These are phyloP conservation scores for Thunnus albacares DNA, from an alignment of 2,797 vertebrate species.

Conservation along the genomic window DNA sequence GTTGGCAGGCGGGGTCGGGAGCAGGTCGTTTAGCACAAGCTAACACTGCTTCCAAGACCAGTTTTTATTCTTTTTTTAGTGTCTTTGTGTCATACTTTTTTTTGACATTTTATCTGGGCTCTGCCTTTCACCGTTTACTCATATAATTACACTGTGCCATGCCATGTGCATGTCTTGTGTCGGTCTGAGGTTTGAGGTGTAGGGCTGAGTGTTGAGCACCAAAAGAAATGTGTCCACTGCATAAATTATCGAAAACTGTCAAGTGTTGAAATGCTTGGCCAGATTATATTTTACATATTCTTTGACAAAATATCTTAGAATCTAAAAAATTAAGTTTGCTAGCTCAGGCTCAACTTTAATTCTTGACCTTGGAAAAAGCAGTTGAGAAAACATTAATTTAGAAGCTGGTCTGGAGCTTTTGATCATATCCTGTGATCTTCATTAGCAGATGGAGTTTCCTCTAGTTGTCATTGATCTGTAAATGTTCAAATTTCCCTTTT, in stretches of 20 bases:
- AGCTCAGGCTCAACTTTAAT: background rate
- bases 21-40: slow-evolving; percentile 39
- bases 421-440: too few species aligned
- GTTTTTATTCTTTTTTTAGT: slow-evolving; percentile 5
- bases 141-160: accelerated
- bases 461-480: too few species aligned
- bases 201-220: background rate
- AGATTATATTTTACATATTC: background rate
- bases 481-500: too few species aligned
- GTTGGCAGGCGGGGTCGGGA: slow-evolving; percentile 77
- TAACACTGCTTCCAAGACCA: slow-evolving; percentile 35
- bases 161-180: too few species aligned
- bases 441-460: too few species aligned
- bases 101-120: background rate
- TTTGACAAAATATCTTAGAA: background rate
- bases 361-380: background rate
- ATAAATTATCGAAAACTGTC: background rate
- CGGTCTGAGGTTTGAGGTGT: background rate
- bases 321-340: background rate
- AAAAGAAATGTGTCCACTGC: background rate
- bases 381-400: background rate
- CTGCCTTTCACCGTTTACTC: background rate
- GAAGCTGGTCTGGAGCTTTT: too few species aligned
- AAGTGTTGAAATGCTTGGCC: background rate
- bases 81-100: slow-evolving; percentile 7